These are phyloP conservation scores for Athene noctua DNA, from an alignment of 2,113 vertebrate species.

Conservation along the genomic window DNA sequence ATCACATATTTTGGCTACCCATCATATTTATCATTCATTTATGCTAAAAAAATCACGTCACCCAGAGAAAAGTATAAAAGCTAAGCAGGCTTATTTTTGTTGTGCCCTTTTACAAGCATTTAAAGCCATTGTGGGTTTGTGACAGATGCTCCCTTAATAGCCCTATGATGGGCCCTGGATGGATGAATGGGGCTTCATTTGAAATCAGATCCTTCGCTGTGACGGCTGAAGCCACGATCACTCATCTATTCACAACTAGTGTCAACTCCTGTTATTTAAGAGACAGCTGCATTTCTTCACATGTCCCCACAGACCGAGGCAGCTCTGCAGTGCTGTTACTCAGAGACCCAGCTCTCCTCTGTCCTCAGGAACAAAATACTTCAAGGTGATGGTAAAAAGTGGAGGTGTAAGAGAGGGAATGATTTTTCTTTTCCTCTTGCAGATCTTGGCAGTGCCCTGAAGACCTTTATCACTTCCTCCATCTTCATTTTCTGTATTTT, in stretches of 20 bases:
- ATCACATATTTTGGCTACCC: fast-evolving
- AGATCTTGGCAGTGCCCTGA: background rate
- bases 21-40: background rate
- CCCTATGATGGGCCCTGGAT: background rate
- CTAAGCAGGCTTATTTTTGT: background rate
- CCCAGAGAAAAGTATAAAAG: background rate
- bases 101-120: background rate
- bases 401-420: background rate
- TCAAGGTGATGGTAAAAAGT: background rate
- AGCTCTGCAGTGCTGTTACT: background rate
- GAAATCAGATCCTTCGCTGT: background rate
- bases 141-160: slow-evolving; percentile 35
- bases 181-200: slow-evolving; percentile 18
- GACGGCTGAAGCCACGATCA: background rate
- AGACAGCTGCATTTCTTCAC: slow-evolving; percentile 1
- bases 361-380: background rate
- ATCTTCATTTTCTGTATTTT: background rate
- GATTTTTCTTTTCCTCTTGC: background rate
- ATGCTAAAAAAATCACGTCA: background rate
- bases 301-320: fast-evolving
- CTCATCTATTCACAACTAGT: slow-evolving; percentile 40
- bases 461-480: background rate
- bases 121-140: background rate
- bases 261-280: slow-evolving; percentile 31
- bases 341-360: background rate